Conservation (phyloP, 2,797 vertebrate genomes). For the Poeciliopsis gracilis region DNA sequence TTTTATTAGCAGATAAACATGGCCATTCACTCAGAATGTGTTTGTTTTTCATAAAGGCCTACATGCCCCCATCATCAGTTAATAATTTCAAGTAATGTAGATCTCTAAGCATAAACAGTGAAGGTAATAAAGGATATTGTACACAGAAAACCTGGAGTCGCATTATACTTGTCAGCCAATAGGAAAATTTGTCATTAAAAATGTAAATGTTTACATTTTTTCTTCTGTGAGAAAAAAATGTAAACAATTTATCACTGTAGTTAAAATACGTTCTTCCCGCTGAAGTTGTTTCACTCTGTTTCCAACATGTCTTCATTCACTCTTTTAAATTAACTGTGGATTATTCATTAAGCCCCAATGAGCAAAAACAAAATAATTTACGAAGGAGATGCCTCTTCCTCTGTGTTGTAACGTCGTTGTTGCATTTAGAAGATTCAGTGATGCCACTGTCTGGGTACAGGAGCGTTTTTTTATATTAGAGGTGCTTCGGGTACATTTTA, state of each 20-base stretch:
- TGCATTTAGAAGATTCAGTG: neutral
- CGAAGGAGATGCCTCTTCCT: neutral
- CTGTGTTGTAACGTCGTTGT: neutral
- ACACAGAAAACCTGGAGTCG: no score
- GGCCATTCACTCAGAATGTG: neutral
- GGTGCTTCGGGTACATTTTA: neutral
- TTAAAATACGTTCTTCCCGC: neutral
- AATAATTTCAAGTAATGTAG: neutral
- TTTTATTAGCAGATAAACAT: neutral
- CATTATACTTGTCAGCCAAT: neutral
- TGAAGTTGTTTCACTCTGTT: neutral
- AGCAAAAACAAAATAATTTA: neutral
- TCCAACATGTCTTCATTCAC: neutral
- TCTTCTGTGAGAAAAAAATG: neutral
- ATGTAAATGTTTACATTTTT: neutral
- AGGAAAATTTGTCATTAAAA: neutral
- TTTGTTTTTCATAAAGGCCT: neutral
- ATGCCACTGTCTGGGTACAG: neutral
- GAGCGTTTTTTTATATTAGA: neutral
- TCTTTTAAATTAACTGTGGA: neutral
- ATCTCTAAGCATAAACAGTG: no score
- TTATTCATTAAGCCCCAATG: neutral
- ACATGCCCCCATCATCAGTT: no score
- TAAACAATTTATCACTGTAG: neutral
- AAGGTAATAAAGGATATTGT: no score